Evolutionary conservation across 2,113 vertebrate species (phyloP), one percentile per base, ranked within the genome.

Genomic region (Cranoglanis bouderius): DNA sequence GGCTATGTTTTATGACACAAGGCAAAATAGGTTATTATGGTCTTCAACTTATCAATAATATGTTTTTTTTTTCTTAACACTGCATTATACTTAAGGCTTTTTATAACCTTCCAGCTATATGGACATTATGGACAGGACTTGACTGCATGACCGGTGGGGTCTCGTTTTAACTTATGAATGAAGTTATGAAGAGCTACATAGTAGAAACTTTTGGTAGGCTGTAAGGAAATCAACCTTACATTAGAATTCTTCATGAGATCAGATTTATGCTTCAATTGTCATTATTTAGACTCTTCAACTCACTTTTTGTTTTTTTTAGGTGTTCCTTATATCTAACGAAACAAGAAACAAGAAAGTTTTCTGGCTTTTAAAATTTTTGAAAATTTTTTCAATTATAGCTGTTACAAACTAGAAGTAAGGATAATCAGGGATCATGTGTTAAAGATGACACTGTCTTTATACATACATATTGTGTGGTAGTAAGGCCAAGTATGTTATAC

Each of bases 341-440:
- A 40, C 72, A 65, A 51, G 40, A 75, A 75, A 75, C 29, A 24
- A n/a, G n/a, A 14, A 61, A 2, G 29, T n/a, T 51, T 83, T 86
- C 74, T 80, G 53, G 24, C 21, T 38, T 57, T 57, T 70, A 59
- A 12, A 10, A 13, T 18, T 26, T 77, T 26, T 46, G 70, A 74
- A 40, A 35, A 49, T 40, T 4, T 40, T 40, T 51, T 32, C 8
- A 35, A 81, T 57, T 9, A 38, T 43, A 61, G 21, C 32, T 57
- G 32, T 35, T 57, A 24, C 55, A 14, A 29, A 43, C 6, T 40
- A 51, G 14, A 53, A 8, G 49, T 38, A 65, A 70, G 49, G 19
- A 13, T 63, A 82, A 67, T 86, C 35, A 89, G 75, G 65, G 35
- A 80, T 87, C 87, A 72, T 40, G 53, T 81, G 90, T 90, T 88